A percentile compares a stretch with the other conserved stretches of the same genome.
phyloP scores from a whole-genome alignment of 2,797 vertebrate genomes.

The Acrossocheilus wenchowensis region DNA sequence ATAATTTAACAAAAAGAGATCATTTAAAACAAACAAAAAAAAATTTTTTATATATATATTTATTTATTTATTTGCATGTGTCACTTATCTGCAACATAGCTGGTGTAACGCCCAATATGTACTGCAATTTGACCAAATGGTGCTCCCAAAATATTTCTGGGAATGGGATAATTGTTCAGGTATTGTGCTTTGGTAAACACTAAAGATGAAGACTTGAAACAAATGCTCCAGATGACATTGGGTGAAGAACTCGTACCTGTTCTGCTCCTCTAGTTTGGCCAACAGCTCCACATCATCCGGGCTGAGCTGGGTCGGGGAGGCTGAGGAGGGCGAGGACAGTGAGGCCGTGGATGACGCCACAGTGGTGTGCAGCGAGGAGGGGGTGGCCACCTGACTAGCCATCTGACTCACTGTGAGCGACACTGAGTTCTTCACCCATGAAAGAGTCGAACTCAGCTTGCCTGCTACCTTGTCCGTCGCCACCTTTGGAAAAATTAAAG shows the following conservation, averaged over 20 bases:
- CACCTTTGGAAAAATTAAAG: conserved; percentile 80
- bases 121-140: not conserved
- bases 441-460: conserved; percentile 99
- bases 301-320: conserved; percentile 86
- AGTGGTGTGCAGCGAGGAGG: conserved; percentile 83
- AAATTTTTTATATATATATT: no score
- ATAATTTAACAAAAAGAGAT: not conserved
- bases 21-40: not conserved
- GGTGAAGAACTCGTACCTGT: conserved; percentile 79
- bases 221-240: not conserved
- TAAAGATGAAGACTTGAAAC: not conserved
- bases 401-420: conserved; percentile 99
- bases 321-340: conserved; percentile 85
- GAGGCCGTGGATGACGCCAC: conserved; percentile 87
- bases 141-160: not conserved
- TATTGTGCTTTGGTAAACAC: not conserved
- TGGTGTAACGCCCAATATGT: not conserved
- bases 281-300: conserved; percentile 94
- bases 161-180: not conserved
- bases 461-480: conserved; percentile 98
- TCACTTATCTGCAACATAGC: no score
- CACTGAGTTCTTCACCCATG: conserved; percentile 99
- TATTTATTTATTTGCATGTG: not conserved
- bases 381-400: conserved; percentile 98
- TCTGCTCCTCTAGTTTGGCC: conserved; percentile 97